Evolutionary conservation across 2,113 vertebrate species (phyloP).

Genomic region (Ancistrus triradiatus): DNA sequence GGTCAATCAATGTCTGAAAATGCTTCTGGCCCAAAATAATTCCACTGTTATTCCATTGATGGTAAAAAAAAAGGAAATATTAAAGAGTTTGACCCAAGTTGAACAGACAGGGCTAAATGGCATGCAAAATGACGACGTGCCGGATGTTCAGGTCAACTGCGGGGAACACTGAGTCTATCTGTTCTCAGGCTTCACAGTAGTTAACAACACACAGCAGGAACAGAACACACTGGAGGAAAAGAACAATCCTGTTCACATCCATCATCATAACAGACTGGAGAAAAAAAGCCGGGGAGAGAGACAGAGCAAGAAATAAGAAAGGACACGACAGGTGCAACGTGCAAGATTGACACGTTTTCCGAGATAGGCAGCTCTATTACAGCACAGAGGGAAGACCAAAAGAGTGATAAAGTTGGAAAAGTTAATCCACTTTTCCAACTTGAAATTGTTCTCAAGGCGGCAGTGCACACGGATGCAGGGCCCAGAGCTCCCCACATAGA

Average conservation of each 20-base stretch:
- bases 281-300: slow-evolving; percentile 4
- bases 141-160: background rate
- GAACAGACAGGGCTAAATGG: background rate
- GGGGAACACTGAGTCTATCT: background rate
- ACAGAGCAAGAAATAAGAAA: background rate
- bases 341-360: no score
- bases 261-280: slow-evolving; percentile 22
- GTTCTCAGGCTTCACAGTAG: slow-evolving; percentile 13
- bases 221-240: slow-evolving; percentile 4
- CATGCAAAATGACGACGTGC: background rate
- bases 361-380: no score
- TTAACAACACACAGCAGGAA: slow-evolving; percentile 36
- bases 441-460: no score
- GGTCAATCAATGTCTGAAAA: no score
- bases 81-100: background rate
- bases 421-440: no score
- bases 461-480: no score
- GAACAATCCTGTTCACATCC: slow-evolving; percentile 8
- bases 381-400: no score
- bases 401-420: no score
- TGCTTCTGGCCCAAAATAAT: no score
- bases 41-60: background rate
- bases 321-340: no score
- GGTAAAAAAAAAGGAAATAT: background rate
- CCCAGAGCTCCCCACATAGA: no score